Percentiles rank a stretch among this genome's conserved stretches.
Evolutionary conservation across 2,797 vertebrate species (phyloP).

Genomic region (Myotis daubentonii): DNA sequence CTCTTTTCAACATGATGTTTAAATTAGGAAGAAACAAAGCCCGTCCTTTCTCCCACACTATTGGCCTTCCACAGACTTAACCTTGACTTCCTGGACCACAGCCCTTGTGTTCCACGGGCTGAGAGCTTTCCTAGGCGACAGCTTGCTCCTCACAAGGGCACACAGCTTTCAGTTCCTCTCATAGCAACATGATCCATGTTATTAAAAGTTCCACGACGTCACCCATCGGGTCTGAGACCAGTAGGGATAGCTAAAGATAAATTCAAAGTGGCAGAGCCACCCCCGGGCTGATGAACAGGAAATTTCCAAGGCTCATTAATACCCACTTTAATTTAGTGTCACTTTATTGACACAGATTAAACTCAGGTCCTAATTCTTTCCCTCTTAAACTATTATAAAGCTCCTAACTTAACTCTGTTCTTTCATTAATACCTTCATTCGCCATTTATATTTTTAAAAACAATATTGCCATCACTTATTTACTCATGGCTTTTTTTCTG

Average conservation of each 20-base stretch:
- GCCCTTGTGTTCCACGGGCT: neutral
- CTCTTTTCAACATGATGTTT: neutral
- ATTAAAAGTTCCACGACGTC: neutral
- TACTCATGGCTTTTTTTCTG: neutral
- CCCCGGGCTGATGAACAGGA: neutral
- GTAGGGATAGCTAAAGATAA: neutral
- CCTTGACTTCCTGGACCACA: neutral
- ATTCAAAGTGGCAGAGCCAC: neutral
- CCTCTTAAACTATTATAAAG: neutral
- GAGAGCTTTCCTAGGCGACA: neutral
- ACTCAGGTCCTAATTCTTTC: neutral
- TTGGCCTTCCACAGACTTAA: neutral
- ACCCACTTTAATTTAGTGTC: neutral
- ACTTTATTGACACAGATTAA: neutral
- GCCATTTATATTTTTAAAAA: neutral
- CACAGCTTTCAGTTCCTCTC: neutral
- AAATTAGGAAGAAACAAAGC: neutral
- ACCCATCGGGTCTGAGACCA: neutral
- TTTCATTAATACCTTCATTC: neutral
- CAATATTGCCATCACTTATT: neutral
- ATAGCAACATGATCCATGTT: neutral
- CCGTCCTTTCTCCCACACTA: neutral
- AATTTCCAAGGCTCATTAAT: neutral
- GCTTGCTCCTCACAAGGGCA: neutral
- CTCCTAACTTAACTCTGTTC: neutral